Conservation (phyloP, 2,888 invertebrate species). For the Chrysolina haemoptera region DNA sequence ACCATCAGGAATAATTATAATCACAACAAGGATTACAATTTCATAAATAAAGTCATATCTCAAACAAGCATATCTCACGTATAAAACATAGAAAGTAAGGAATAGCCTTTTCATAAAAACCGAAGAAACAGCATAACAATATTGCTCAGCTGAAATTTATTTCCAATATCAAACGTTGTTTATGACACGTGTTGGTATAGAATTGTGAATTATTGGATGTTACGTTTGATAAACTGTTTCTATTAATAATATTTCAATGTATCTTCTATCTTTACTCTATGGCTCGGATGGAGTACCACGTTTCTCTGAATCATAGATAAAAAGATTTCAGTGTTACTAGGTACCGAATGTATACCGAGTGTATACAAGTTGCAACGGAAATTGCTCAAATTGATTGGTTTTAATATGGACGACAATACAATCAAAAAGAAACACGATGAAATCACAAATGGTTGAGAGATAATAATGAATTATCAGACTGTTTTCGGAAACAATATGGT, state of each 20-base stretch:
- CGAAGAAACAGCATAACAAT: conserved; percentile 30
- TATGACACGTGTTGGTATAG: conserved; percentile 29
- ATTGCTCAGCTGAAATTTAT: conserved; percentile 41
- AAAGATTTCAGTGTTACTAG: neutral
- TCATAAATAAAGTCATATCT: neutral
- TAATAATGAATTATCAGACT: no score
- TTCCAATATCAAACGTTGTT: conserved; percentile 31
- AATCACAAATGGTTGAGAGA: no score
- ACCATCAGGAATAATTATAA: no score
- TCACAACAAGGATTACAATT: no score
- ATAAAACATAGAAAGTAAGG: neutral
- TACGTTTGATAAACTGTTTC: conserved; percentile 30
- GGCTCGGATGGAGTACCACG: conserved; percentile 7
- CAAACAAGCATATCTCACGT: neutral
- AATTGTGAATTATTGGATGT: conserved; percentile 29
- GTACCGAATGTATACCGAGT: neutral
- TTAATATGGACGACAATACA: no score
- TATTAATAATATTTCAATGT: conserved; percentile 33
- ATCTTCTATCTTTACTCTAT: conserved; percentile 27
- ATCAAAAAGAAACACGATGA: no score
- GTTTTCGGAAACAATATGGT: no score
- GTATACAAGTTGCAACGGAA: no score
- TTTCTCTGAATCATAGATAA: conserved; percentile 17
- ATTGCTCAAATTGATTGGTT: no score
- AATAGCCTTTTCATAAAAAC: conserved; percentile 13